A percentile compares a stretch with the other conserved stretches of the same genome.
Evolutionary conservation across 2,888 invertebrate species (phyloP).

Genomic region (Nezara viridula): DNA sequence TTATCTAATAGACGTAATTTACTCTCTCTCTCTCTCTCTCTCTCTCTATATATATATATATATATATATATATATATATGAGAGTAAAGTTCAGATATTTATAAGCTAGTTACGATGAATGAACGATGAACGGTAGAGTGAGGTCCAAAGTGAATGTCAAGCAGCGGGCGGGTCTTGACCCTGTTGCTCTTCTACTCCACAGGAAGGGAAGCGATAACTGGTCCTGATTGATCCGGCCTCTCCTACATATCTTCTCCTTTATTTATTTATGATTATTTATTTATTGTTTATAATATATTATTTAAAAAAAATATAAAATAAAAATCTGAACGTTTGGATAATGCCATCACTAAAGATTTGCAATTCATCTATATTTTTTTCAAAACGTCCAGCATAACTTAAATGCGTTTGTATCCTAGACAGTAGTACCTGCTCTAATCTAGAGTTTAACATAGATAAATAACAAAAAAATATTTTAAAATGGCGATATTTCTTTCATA

Average conservation of each 20-base stretch:
- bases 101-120: not conserved
- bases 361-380: too few species aligned
- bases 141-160: conserved; percentile 29
- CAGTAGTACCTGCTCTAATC: not conserved
- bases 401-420: too few species aligned
- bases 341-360: not conserved
- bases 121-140: conserved; percentile 7
- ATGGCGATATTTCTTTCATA: too few species aligned
- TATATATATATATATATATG: not conserved
- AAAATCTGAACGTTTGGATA: not conserved
- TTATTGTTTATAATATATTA: not conserved
- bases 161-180: conserved; percentile 36
- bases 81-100: not conserved
- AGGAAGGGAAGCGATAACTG: conserved; percentile 33
- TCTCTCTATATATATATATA: too few species aligned
- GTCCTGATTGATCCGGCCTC: not conserved
- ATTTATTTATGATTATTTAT: not conserved
- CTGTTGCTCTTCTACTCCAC: conserved; percentile 25
- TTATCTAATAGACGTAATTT: too few species aligned
- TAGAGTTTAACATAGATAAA: not conserved
- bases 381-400: too few species aligned
- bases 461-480: too few species aligned
- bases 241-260: not conserved
- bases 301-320: not conserved
- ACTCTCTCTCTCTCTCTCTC: too few species aligned